Evolutionary conservation across 2,113 vertebrate genomes (phyloP), one percentile per base, ranked within the genome.

Genomic region (Ailurus styani): DNA sequence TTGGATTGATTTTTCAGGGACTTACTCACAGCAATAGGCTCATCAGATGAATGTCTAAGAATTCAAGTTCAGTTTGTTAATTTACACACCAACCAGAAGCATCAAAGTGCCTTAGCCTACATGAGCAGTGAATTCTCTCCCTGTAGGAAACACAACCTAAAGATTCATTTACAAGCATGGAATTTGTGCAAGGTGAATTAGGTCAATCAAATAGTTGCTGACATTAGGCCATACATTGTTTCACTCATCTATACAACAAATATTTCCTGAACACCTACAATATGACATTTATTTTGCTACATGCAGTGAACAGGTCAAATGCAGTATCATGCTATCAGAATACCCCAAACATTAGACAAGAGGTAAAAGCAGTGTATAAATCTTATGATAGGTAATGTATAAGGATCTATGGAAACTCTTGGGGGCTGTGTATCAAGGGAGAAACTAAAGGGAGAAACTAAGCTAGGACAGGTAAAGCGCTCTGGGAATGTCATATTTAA

Each of bases 361-460:
- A 6, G 75, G 50, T 57, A 68, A 82, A 25, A 75, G 13, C 60
- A 45, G 31, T 83, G 10, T 60, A 27, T 54, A 40, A 90, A 81
- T 50, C 85, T 85, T 37, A 15, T 62, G 45, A 57, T 34, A 66
- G 18, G 23, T 13, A 42, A 89, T 40, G 14, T 45, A 17, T 6
- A 64, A 55, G 64, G 7, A 68, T 18, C 31, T 75, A 3, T 83
- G 40, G 34, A 34, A 72, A 31, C 29, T 21, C 23, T 54, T 66
- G 27, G 25, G 54, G 10, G 2, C 0, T 14, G 3, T 20, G 8
- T 42, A 47, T 17, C 10, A 12, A 7, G 20, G 21, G 8, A 42
- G 68, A 47, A 40, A 40, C 0, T 47, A 62, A 72, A 81, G n/a
- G n/a, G n/a, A n/a, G n/a, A n/a, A n/a, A n/a, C n/a, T 54, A 31